phyloP scores from a whole-genome alignment of 2,113 vertebrate genomes.

The Rissa tridactyla region DNA sequence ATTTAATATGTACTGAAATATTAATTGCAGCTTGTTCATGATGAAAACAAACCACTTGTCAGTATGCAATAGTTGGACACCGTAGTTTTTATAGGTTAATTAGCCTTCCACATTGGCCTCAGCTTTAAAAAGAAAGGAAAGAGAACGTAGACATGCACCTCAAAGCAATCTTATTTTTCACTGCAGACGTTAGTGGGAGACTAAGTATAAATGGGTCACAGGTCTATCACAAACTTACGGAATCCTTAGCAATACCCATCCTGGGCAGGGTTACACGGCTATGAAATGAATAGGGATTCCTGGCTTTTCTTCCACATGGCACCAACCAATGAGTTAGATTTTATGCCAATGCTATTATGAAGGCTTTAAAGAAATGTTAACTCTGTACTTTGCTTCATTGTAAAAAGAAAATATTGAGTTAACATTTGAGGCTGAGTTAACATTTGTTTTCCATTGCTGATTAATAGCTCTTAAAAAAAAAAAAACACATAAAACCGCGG shows the following conservation, averaged over 20 bases:
- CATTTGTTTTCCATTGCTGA: neutral
- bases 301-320: neutral
- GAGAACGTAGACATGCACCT: neutral
- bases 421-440: neutral
- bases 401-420: neutral
- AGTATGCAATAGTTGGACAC: neutral
- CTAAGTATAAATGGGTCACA: neutral
- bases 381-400: neutral
- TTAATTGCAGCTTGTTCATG: slow-evolving; percentile 15
- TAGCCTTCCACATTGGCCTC: neutral
- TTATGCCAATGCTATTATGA: neutral
- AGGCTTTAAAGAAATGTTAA: neutral
- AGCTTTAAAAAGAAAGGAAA: neutral
- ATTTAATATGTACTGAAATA: slow-evolving; percentile 3
- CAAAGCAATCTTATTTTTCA: neutral
- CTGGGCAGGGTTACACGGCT: neutral
- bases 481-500: neutral
- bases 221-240: neutral
- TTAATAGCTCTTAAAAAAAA: neutral
- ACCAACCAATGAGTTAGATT: neutral
- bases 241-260: neutral
- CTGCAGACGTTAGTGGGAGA: neutral
- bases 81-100: slow-evolving; percentile 13
- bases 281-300: neutral
- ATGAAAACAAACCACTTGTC: slow-evolving; percentile 7